Base-by-base conservation (phyloP, 2,113 vertebrate genomes). In the Dromiciops gliroides region DNA sequence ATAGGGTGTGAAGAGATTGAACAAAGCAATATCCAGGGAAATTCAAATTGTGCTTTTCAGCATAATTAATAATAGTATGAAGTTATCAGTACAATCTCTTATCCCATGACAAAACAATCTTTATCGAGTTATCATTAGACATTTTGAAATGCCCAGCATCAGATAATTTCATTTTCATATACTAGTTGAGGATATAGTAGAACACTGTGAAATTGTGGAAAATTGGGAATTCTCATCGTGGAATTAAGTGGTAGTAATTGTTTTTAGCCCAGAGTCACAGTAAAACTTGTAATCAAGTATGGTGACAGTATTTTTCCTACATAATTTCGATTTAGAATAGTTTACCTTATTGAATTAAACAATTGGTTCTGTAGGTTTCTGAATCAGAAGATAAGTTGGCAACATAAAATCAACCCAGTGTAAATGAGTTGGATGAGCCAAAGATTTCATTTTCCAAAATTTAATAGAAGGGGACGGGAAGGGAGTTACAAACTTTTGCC, bases 91-190 rank as follows among this genome's bases (percentile, higher is more conserved):
- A 22, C 14, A n/a, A 24, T n/a, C 37, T 23, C 37, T 83, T 83
- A 22, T 83, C 16, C 22, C 7, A 23, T 67, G 3, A 94, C 51
- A 37, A 75, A 67, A 67, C 90, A 49, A 10, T 25, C 75, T 91
- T 95, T 95, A 90, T 92, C 1, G 90, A 92, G 8, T 92, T n/a
- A 49, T 89, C 96, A 92, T 92, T 89, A 92, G 50, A 89, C 11
- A 89, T 91, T 97, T 97, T 89, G 92, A 92, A 92, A 94, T 25
- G 9, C 49, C 52, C 89, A 0, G 49, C 25, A 60, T 9, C 48
- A 92, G 44, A 37, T 50, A 90, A 60, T 92, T 75, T 89, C 60
- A 93, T 94, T 96, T 56, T 8, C 94, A 93, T 93, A 92, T 95
- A 52, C 50, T 90, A 92, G 9, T 95, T 24, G 67, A 93, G 49